These are phyloP conservation scores for Nothobranchius kuhntae DNA, from an alignment of 2,113 vertebrate genomes.

Conservation along the genomic window DNA sequence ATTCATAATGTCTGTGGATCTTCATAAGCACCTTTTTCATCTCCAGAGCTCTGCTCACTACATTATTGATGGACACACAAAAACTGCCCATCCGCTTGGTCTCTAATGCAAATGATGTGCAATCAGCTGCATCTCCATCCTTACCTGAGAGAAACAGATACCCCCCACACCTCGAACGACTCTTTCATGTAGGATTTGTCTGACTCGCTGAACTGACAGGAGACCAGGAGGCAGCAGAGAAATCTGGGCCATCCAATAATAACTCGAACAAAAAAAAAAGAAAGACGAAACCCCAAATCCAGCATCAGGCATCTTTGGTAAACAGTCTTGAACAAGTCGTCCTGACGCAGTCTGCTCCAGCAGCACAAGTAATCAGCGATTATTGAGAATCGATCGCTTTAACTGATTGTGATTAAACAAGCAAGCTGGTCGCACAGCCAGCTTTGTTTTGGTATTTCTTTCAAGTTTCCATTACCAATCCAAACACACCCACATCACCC, in stretches of 20 bases:
- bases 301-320: background rate
- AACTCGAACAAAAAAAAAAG: slow-evolving; percentile 5
- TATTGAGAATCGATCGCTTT: background rate
- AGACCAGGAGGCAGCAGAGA: slow-evolving; percentile 6
- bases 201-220: slow-evolving; percentile 18
- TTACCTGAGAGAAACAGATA: slow-evolving; percentile 50
- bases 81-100: slow-evolving; percentile 65
- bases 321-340: slow-evolving; percentile 6
- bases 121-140: slow-evolving; percentile 49
- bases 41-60: slow-evolving; percentile 59
- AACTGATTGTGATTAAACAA: background rate
- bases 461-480: background rate
- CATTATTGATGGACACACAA: slow-evolving; percentile 73
- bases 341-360: slow-evolving; percentile 2
- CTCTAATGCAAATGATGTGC: slow-evolving; percentile 69
- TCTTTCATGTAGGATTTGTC: slow-evolving; percentile 20
- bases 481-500: too few species aligned
- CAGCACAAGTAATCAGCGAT: background rate
- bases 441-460: background rate
- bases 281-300: background rate
- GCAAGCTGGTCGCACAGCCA: background rate
- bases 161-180: slow-evolving; percentile 4
- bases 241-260: slow-evolving; percentile 32
- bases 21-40: slow-evolving; percentile 68
- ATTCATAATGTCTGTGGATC: slow-evolving; percentile 70